phyloP scores from a whole-genome alignment of 2,888 invertebrate genomes.

The Drosophila bunnanda region DNA sequence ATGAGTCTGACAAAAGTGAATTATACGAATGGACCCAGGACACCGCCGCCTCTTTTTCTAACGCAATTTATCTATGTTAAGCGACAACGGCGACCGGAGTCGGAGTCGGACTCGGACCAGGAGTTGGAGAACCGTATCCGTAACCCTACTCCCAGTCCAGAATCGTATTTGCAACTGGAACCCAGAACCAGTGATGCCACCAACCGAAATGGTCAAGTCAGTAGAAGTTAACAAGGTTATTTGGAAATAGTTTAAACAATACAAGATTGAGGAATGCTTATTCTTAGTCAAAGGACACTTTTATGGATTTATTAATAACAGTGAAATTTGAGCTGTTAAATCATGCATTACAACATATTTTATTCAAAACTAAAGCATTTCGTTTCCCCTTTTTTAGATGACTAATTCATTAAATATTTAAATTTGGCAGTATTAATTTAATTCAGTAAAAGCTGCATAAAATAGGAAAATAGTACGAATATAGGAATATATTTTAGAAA shows the following conservation, averaged over 20 bases:
- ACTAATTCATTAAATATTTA: not conserved
- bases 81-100: conserved; percentile 52
- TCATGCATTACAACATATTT: not conserved
- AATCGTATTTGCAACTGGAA: conserved; percentile 2
- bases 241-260: not conserved
- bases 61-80: conserved; percentile 80
- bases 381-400: no score
- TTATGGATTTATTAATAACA: not conserved
- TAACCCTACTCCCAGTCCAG: conserved; percentile 4
- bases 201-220: not conserved
- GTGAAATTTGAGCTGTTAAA: no score
- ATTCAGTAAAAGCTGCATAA: no score
- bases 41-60: conserved; percentile 79
- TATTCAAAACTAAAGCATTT: not conserved
- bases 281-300: not conserved
- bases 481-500: no score
- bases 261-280: not conserved
- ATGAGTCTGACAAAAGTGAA: conserved; percentile 82
- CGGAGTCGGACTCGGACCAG: conserved; percentile 2
- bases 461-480: no score
- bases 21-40: conserved; percentile 80
- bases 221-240: not conserved
- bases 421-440: no score
- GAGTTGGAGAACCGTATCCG: conserved; percentile 4
- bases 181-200: conserved; percentile 8